Conservation (phyloP, 2,113 vertebrate genomes). For the Cynoglossus semilaevis region DNA sequence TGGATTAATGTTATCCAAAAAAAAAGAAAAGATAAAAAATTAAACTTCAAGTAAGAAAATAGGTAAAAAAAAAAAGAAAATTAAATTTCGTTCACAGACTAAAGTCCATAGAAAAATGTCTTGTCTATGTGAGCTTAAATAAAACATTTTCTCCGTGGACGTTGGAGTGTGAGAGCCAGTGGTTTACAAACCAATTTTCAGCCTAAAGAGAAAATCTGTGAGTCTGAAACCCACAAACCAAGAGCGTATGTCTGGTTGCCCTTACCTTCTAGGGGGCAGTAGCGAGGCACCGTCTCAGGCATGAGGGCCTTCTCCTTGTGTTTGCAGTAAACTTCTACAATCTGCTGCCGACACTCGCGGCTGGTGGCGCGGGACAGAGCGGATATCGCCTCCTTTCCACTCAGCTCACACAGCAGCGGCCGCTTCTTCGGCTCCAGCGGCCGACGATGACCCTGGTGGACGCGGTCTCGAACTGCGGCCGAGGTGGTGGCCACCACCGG, state of each 20-base stretch:
- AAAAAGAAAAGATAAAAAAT: too few species aligned
- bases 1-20: too few species aligned
- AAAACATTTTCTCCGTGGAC: too few species aligned
- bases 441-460: constrained; percentile 37
- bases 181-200: too few species aligned
- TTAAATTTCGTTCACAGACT: too few species aligned
- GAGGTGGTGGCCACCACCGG: constrained; percentile 13
- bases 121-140: too few species aligned
- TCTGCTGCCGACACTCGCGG: constrained; percentile 84
- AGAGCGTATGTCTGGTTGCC: fast-evolving
- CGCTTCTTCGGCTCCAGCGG: constrained; percentile 63
- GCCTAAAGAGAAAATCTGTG: too few species aligned
- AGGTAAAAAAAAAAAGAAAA: too few species aligned
- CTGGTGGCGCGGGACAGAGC: constrained; percentile 85
- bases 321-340: constrained; percentile 84
- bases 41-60: too few species aligned
- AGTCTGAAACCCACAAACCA: neutral
- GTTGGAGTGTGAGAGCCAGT: too few species aligned
- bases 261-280: constrained; percentile 87
- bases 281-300: constrained; percentile 83
- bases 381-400: constrained; percentile 88
- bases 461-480: constrained; percentile 22
- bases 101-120: too few species aligned
- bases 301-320: constrained; percentile 85
- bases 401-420: constrained; percentile 82